Evolutionary conservation across 2,888 invertebrate genomes (phyloP).

Genomic region (Leistus spinibarbis): DNA sequence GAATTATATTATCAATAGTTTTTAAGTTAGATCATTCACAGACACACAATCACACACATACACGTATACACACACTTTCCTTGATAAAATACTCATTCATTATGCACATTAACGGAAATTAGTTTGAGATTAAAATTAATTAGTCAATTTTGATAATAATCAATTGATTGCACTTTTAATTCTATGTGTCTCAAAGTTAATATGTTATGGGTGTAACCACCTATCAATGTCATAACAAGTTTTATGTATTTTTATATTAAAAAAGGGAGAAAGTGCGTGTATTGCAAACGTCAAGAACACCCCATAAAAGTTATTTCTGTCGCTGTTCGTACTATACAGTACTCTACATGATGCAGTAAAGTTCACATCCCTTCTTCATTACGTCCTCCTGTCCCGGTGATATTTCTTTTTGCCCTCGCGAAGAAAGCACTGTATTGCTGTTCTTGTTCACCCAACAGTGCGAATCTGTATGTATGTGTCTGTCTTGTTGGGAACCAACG

Average conservation of each 20-base stretch:
- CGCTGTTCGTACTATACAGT: conserved; percentile 14
- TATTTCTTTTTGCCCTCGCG: conserved; percentile 14
- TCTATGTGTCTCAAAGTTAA: no score
- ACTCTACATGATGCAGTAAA: conserved; percentile 24
- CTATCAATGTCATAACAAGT: conserved; percentile 35
- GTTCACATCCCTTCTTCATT: conserved; percentile 31
- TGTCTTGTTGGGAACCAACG: background rate
- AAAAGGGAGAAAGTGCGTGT: conserved; percentile 19
- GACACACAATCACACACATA: no score
- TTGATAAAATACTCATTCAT: no score
- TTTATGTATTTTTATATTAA: conserved; percentile 37
- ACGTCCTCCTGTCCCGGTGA: conserved; percentile 34
- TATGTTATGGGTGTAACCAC: no score
- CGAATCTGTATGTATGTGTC: conserved; percentile 1
- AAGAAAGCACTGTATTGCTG: background rate
- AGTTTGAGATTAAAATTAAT: no score
- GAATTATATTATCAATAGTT: no score
- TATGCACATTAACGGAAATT: no score
- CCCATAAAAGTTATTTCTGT: conserved; percentile 36
- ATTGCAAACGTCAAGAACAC: conserved; percentile 15
- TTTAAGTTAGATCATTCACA: no score
- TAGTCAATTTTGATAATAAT: no score
- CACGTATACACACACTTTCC: no score
- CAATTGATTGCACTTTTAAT: no score
- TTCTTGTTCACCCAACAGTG: background rate